These are phyloP conservation scores for Troides oblongomaculatus DNA, from an alignment of 2,888 invertebrate species.

Conservation along the genomic window DNA sequence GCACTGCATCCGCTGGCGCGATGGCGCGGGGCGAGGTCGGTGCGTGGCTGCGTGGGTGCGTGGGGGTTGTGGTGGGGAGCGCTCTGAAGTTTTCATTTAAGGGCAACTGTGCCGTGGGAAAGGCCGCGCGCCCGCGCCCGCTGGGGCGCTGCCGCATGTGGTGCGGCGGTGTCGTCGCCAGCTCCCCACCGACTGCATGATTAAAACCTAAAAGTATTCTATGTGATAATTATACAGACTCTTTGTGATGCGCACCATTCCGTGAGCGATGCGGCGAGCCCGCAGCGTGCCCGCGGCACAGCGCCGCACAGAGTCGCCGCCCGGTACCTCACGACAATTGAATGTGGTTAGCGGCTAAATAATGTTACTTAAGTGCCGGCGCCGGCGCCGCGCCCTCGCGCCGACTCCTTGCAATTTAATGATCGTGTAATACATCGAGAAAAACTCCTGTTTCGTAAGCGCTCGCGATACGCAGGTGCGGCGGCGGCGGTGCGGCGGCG, in stretches of 20 bases:
- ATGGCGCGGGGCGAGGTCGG: conserved; percentile 35
- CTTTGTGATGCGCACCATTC: too few species aligned
- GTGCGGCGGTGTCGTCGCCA: too few species aligned
- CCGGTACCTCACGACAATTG: not conserved
- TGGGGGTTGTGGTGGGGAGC: too few species aligned
- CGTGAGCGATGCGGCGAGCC: conserved; percentile 28
- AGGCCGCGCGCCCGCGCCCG: conserved; percentile 33
- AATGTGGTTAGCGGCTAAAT: not conserved
- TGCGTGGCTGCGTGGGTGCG: too few species aligned
- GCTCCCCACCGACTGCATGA: too few species aligned
- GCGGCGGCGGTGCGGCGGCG: too few species aligned
- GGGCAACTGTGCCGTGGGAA: conserved; percentile 75
- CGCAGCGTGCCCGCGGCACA: conserved; percentile 41
- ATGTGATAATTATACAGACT: too few species aligned
- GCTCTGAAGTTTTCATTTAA: conserved; percentile 37
- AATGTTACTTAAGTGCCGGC: not conserved
- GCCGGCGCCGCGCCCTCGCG: not conserved
- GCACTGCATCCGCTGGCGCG: conserved; percentile 17
- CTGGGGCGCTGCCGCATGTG: too few species aligned
- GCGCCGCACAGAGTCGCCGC: not conserved
- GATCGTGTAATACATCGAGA: too few species aligned
- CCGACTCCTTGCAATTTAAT: not conserved
- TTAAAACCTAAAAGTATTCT: too few species aligned
- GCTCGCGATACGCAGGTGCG: not conserved
- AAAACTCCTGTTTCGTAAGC: too few species aligned